Evolutionary conservation across 2,888 invertebrate species (phyloP), one percentile per base, ranked within the genome.

Genomic region (Eugnorisma glareosa): DNA sequence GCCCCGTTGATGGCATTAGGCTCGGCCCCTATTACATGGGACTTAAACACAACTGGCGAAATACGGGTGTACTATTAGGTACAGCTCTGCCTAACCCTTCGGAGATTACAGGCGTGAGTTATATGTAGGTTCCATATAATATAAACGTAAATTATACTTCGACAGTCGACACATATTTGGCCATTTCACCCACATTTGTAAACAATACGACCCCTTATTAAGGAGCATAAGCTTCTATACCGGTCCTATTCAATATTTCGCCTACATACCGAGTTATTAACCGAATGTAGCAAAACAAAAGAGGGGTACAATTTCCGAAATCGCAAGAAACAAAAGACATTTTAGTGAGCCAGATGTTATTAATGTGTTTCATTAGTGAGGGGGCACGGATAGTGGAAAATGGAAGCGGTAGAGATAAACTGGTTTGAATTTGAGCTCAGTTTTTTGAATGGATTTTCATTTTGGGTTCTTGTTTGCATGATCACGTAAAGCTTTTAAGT

Each of bases 341-440:
- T 93, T 92, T 91, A 93, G 91, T 92, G 91, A 87, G 90, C 93
- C 94, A 93, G 94, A 93, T 94, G 94, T 92, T 93, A 92, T 93
- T 93, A 94, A 94, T 93, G 93, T 89, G 89, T 94, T 94, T 94
- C 93, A 94, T 94, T 94, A 94, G 91, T 89, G 83, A 84, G 67
- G 51, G 59, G 40, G 61, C 85, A 77, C 75, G 83, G 85, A 89
- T 88, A 82, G 77, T 84, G 73, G 54, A 48, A n/a, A 74, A 87
- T 91, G 84, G 91, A 91, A 90, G 77, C 43, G 89, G 69, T 66
- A 73, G 8, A 54, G 72, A 28, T 37, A 73, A 80, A 77, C 64
- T 51, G 75, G 40, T 37, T 43, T 43, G 45, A 40, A 71, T 69
- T 77, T 75, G 77, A 86, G 76, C 75, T 77, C 71, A 77, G 81